Evolutionary conservation across 1,140 invertebrate genomes (phyloP), one percentile per base, ranked within the genome.

Genomic region (Sarcophaga bullata): DNA sequence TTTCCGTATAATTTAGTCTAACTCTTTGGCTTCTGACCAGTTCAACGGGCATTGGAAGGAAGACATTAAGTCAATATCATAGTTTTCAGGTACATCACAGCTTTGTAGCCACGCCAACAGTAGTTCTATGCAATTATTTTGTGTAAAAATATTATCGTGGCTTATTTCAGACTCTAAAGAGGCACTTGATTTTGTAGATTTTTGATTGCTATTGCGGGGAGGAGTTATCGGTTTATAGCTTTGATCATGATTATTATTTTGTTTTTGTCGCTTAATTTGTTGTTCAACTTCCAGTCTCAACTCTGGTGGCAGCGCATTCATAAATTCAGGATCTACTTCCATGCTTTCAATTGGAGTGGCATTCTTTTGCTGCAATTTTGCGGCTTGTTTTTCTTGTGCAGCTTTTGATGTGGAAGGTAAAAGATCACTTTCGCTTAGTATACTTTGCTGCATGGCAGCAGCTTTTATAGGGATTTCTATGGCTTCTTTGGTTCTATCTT

Each of bases 51-150:
- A 84, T 91, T 88, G 8, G 85, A 80, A n/a, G n/a, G n/a, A n/a
- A 49, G 86, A 86, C 13, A 92, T 84, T 86, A 92, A 90, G 52
- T 87, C 84, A 1, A 91, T 84, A 86, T 92, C 91, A 81, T 88
- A 85, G 13, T 84, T 62, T 75, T 88, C 83, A 9, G 91, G 91
- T 82, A 84, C 83, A 25, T 82, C 52, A 81, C 87, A 86, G 25
- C 86, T 86, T 72, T 83, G 25, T 5, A 91, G 84, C 91, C 91
- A 92, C 47, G 87, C 87, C 81, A 87, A 85, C n/a, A 92, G 84
- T 50, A 91, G 84, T 73, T 83, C 37, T 11, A 50, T 73, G 15
- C 80, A 81, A 58, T 84, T 76, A 9, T 8, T 13, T 81, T 84
- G 82, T 13, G 72, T 62, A 50, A 84, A 83, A 48, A 84, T 83